Evolutionary conservation across 1,140 invertebrate genomes (phyloP).

Genomic region (Heliconius eleuchia): DNA sequence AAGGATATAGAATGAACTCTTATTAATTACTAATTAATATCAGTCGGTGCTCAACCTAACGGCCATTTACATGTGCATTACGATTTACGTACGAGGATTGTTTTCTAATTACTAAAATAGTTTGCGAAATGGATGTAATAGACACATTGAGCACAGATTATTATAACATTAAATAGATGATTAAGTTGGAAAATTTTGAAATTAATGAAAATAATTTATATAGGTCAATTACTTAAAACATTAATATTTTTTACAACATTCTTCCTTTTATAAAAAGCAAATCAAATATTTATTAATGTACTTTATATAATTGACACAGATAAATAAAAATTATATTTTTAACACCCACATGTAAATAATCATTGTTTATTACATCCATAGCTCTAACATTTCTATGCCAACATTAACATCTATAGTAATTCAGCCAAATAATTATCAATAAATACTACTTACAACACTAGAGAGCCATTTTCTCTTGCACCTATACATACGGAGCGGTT

Average conservation of each 20-base stretch:
- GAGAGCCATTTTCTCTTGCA: constrained; percentile 40
- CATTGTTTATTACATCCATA: constrained; percentile 4
- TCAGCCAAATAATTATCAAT: constrained; percentile 35
- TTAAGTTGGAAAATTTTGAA: not conserved
- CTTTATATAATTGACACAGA: not conserved
- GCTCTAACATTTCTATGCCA: constrained; percentile 11
- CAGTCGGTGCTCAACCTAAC: constrained; percentile 19
- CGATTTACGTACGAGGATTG: not conserved
- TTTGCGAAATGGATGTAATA: constrained; percentile 7
- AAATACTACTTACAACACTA: constrained; percentile 47
- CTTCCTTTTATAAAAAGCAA: too few species aligned
- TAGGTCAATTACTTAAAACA: not conserved
- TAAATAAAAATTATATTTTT: not conserved
- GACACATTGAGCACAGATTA: not conserved
- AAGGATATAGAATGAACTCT: constrained; percentile 18
- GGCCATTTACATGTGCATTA: constrained; percentile 20
- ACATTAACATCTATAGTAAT: constrained; percentile 13
- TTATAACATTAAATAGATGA: not conserved
- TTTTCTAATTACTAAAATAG: not conserved
- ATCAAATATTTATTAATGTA: not conserved
- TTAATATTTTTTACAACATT: not conserved
- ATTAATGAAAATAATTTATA: not conserved
- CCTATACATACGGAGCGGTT: constrained; percentile 17
- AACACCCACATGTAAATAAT: not conserved
- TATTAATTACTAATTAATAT: constrained; percentile 12